phyloP scores from a whole-genome alignment of 30 jellyfish, hydroid and myxozoan genomes.

The Cassiopea xamachana region DNA sequence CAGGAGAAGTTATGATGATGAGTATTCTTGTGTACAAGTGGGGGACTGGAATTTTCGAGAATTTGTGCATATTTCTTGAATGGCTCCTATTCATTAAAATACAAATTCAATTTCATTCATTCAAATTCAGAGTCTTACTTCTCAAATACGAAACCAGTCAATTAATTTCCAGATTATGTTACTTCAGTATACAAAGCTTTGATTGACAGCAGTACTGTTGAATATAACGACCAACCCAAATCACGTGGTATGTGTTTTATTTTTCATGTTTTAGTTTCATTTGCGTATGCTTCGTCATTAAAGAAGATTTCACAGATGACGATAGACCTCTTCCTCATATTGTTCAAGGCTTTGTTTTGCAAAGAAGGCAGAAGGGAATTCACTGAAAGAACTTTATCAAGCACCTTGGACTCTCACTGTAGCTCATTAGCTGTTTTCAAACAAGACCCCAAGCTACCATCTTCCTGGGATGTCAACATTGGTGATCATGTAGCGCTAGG shows the following conservation, averaged over 20 bases:
- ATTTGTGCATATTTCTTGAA: no score
- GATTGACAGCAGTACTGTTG: no score
- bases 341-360: constrained; percentile 23
- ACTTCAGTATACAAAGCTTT: no score
- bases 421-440: background rate
- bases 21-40: no score
- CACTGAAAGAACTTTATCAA: background rate
- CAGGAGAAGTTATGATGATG: no score
- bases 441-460: background rate
- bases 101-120: no score
- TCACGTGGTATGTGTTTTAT: background rate
- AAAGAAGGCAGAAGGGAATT: constrained; percentile 37
- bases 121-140: no score
- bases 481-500: constrained; percentile 21
- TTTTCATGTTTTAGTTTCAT: background rate
- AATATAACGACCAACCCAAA: no score
- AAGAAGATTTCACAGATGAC: constrained; percentile 8
- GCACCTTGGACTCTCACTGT: constrained; percentile 21
- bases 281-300: background rate
- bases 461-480: no score
- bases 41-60: no score
- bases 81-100: no score
- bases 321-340: constrained; percentile 13
- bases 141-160: background rate
- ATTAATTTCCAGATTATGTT: no score